A percentile compares a stretch with the other conserved stretches of the same genome.
Evolutionary conservation across 2,113 vertebrate genomes (phyloP).

Genomic region (Tapirus terrestris): DNA sequence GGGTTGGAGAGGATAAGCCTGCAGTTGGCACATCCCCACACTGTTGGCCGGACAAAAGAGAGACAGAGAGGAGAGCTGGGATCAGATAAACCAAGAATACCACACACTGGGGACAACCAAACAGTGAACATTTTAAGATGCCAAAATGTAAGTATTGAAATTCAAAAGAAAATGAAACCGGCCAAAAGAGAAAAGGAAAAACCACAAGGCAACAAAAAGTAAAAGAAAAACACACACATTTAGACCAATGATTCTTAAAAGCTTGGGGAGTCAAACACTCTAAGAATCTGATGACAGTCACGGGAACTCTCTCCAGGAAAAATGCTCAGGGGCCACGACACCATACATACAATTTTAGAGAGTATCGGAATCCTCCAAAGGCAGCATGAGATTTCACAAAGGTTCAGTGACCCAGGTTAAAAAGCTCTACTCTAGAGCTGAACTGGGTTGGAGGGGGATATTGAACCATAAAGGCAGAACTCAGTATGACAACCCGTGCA

Average conservation of each 20-base stretch:
- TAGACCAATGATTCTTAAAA: background rate
- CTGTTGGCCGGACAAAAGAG: constrained; percentile 85
- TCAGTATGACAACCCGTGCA: background rate
- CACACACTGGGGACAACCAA: background rate
- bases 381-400: background rate
- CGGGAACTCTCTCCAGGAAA: background rate
- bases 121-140: constrained; percentile 31
- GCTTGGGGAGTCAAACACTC: too few species aligned
- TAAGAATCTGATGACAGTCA: background rate
- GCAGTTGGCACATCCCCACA: constrained; percentile 90
- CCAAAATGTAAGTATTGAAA: background rate
- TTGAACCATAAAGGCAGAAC: background rate
- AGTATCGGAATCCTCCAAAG: background rate
- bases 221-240: background rate
- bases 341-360: background rate
- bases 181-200: background rate
- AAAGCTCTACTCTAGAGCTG: background rate
- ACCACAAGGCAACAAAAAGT: background rate
- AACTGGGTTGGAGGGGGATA: background rate
- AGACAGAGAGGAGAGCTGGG: constrained; percentile 52
- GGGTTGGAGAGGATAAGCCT: constrained; percentile 87
- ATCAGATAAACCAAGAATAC: constrained; percentile 46
- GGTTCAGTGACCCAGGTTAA: background rate
- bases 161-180: constrained; percentile 32
- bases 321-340: background rate